Evolutionary conservation across 2,888 invertebrate species (phyloP), one percentile per base, ranked within the genome.

Genomic region (Entomobrya multifasciata): DNA sequence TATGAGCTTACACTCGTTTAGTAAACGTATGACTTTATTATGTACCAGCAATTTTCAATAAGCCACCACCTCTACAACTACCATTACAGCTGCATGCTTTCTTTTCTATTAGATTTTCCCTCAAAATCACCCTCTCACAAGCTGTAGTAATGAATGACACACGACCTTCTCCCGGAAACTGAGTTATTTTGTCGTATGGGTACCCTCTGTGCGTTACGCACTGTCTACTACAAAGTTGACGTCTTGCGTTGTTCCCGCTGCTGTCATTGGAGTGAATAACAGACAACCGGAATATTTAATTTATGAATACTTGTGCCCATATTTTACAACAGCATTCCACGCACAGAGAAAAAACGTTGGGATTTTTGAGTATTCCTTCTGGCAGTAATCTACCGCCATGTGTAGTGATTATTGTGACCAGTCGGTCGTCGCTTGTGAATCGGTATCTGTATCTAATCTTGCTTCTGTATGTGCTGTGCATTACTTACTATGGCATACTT

Each of bases 211-310:
- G 67, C 67, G 67, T 70, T 70, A 70, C 67, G 67, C 67, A 70
- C 67, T 44, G 67, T 70, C 67, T 41, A n/a, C n/a, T n/a, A 70
- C 67, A 44, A 70, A 20, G 67, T 70, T 70, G 41, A 70, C 44
- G 67, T 47, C 67, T 70, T 47, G 44, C 55, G 67, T 22, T 44
- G 11, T 70, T 4, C 22, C 47, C 44, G 25, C 4, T 70, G 22
- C 30, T 0, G 22, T n/a, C n/a, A n/a, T 17, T 41, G 44, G 44
- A 70, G n/a, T 57, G 25, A n/a, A n/a, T n/a, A 77, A 60, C 22
- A 77, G 78, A 79, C 65, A 79, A 79, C 78, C 78, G 78, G 78
- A 79, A 79, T 79, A 79, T 79, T 79, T 79, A 79, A 79, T 65
- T 79, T 79, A 79, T 62, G 78, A 79, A 60, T 49, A 60, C 78